Conservation (phyloP, 1,140 invertebrate species). For the Drosophila yakuba region DNA sequence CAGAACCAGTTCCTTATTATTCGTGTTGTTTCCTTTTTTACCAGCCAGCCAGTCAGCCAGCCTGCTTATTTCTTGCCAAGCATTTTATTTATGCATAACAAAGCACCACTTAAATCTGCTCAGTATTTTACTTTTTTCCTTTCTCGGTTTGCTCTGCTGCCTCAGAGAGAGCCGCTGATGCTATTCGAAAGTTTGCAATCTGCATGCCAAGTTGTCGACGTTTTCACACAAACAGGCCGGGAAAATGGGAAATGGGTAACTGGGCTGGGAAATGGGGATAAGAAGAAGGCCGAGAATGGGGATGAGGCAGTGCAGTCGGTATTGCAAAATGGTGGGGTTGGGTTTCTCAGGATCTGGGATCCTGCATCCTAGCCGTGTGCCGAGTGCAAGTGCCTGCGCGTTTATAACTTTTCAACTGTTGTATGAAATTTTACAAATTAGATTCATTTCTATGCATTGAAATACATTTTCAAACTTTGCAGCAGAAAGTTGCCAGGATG, state of each 20-base stretch:
- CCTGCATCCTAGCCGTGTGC: conserved; percentile 55
- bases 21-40: background rate
- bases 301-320: conserved; percentile 13
- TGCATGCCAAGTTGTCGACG: conserved; percentile 82
- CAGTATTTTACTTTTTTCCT: conserved; percentile 53
- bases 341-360: conserved; percentile 1
- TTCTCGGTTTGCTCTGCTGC: conserved; percentile 36
- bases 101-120: conserved; percentile 82
- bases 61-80: conserved; percentile 70
- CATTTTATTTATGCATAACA: conserved; percentile 84
- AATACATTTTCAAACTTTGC: conserved; percentile 83
- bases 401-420: conserved; percentile 84
- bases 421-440: conserved; percentile 84
- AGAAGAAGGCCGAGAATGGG: conserved; percentile 12
- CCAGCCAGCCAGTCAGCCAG: conserved; percentile 14
- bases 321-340: conserved; percentile 2
- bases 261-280: background rate
- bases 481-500: conserved; percentile 76
- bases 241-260: conserved; percentile 32
- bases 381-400: conserved; percentile 78
- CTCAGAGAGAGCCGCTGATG: conserved; percentile 47
- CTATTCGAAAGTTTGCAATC: conserved; percentile 80
- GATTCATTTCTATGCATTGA: conserved; percentile 84
- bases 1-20: conserved; percentile 15
- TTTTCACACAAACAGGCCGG: conserved; percentile 75